phyloP scores from a whole-genome alignment of 1,140 invertebrate genomes.

The Archivesica marissinica region DNA sequence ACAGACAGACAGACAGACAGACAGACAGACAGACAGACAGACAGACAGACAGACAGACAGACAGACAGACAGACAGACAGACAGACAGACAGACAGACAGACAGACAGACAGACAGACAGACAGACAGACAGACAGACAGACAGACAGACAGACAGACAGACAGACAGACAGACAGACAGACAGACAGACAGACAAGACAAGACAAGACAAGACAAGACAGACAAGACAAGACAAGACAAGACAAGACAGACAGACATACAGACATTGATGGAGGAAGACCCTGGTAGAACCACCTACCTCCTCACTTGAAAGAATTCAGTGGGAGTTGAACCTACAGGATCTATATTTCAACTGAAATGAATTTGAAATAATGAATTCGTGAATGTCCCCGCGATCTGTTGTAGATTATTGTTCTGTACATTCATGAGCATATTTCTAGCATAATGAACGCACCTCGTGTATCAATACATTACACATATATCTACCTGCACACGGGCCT shows the following conservation, averaged over 20 bases:
- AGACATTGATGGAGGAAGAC: background rate
- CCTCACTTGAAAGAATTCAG: no score
- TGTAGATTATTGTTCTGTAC: background rate
- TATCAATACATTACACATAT: no score
- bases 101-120: background rate
- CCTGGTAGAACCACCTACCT: no score
- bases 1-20: no score
- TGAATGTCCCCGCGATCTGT: background rate
- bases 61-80: background rate
- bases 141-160: background rate
- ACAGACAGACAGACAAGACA: no score
- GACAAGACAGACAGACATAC: background rate
- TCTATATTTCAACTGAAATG: no score
- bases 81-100: background rate
- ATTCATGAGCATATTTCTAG: background rate
- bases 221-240: no score
- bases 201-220: no score
- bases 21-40: background rate
- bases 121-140: background rate
- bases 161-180: background rate
- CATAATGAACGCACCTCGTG: no score
- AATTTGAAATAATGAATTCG: background rate
- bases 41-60: background rate
- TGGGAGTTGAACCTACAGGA: no score
- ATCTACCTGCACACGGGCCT: constrained; percentile 35